Base-by-base conservation (phyloP, 2,888 invertebrate species). In the Apamea epomidion region DNA sequence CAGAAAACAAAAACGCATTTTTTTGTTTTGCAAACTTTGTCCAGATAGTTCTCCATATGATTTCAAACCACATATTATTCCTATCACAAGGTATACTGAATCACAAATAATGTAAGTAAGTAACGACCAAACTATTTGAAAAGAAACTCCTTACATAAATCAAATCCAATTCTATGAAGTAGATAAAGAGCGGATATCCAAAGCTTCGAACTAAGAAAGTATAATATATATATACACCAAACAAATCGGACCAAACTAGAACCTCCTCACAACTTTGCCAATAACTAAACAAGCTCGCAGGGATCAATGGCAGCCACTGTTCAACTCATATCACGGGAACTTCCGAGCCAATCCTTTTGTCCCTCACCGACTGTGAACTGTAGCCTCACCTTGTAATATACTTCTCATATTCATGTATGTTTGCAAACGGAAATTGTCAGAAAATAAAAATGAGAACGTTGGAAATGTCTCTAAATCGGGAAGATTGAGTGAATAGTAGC, bases 191-290 rank as follows among this genome's bases (percentile, higher is more conserved):
- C 60, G 21, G 25, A 29, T 42, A 45, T 67, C 29, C 16, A 18
- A 58, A 65, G 32, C 29, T 37, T 29, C 25, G n/a, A 78, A 79
- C 65, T 68, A 80, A 71, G n/a, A 54, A 67, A 58, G 1, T 62
- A 25, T 73, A 60, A 37, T 37, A 37, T 37, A 37, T 37, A 32
- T 32, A 74, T 42, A 74, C 51, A n/a, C 25, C 54, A 54, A 67
- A 74, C 83, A 68, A 37, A 65, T 81, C 32, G 51, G 45, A 21
- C 21, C 60, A 37, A 60, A 54, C 51, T 69, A 29, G 51, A 32
- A 51, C 14, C 37, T 54, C n/a, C 60, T 65, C 25, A 42, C n/a
- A 83, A 84, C 73, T 84, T 83, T 67, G 3, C 32, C 62, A 82
- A 82, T 76, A 82, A 51, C 51, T 69, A 73, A 72, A 77, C 73